Evolutionary conservation across 2,888 invertebrate species (phyloP).

Genomic region (Coenonympha glycerion): DNA sequence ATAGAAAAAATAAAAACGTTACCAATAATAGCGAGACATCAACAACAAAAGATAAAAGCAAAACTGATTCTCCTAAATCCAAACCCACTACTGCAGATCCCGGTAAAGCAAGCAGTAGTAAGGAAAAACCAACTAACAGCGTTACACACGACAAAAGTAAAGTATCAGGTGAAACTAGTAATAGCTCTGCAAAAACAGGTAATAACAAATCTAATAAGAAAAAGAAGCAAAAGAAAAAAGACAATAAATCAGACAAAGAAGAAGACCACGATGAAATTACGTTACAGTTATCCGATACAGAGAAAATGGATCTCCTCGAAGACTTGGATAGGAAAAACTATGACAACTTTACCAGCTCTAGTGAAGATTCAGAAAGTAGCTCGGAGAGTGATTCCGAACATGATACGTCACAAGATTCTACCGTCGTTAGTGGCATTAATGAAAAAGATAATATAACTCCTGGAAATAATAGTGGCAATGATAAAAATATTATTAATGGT

Average conservation of each 20-base stretch:
- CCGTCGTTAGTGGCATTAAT: background rate
- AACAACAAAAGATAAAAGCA: background rate
- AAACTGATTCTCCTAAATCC: background rate
- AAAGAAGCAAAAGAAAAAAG: constrained; percentile 43
- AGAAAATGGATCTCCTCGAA: constrained; percentile 69
- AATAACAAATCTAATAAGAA: constrained; percentile 21
- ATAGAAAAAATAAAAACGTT: constrained; percentile 39
- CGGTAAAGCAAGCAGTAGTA: too few species aligned
- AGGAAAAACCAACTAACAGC: constrained; percentile 24
- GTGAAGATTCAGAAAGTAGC: constrained; percentile 40
- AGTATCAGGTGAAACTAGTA: constrained; percentile 24
- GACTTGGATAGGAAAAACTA: constrained; percentile 56
- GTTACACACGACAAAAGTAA: constrained; percentile 15
- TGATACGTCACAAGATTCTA: constrained; percentile 5
- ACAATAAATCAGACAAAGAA: constrained; percentile 44
- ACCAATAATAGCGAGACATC: background rate
- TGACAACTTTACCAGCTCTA: constrained; percentile 41
- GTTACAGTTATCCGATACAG: constrained; percentile 64
- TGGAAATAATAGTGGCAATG: background rate
- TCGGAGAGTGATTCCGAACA: constrained; percentile 31
- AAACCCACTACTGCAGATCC: background rate
- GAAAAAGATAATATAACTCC: background rate
- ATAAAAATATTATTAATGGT: background rate
- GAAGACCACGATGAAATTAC: constrained; percentile 68
- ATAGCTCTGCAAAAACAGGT: constrained; percentile 39